Percentiles rank a stretch among this genome's conserved stretches.
Conservation (phyloP, 2,888 invertebrate species). For the Magallana nippona region DNA sequence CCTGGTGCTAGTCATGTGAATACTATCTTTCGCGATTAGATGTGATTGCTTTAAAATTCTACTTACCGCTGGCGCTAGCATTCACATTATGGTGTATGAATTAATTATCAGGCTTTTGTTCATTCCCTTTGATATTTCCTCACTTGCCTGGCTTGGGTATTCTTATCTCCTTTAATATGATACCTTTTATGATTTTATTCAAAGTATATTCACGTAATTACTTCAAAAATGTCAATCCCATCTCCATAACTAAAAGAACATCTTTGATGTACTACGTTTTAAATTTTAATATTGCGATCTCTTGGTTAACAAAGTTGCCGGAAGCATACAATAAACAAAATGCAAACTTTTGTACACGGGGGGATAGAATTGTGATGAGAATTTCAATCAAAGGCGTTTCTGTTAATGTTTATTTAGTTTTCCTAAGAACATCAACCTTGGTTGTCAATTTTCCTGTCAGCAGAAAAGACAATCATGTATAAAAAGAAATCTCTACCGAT, state of each 20-base stretch:
- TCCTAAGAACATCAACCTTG: no score
- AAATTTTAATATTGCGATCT: constrained; percentile 30
- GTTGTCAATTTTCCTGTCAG: no score
- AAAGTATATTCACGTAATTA: constrained; percentile 10
- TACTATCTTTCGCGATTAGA: constrained; percentile 3
- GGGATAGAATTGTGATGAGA: background rate
- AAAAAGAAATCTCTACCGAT: no score
- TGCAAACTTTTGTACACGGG: background rate
- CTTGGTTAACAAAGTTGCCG: background rate
- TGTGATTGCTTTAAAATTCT: constrained; percentile 30
- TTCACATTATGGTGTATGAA: constrained; percentile 28
- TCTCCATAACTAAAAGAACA: background rate
- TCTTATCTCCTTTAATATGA: background rate
- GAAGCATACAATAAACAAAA: constrained; percentile 10
- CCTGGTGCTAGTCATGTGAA: constrained; percentile 18
- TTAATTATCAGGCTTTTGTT: constrained; percentile 22
- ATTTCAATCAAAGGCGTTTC: background rate
- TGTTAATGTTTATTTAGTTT: background rate
- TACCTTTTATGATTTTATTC: constrained; percentile 18
- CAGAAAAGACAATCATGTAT: no score
- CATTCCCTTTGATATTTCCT: constrained; percentile 12
- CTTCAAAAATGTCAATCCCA: constrained; percentile 31
- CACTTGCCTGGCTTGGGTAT: background rate
- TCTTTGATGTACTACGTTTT: constrained; percentile 22
- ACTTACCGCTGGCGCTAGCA: background rate